phyloP scores from a whole-genome alignment of 2,888 invertebrate species.

The Aphidoletes aphidimyza region DNA sequence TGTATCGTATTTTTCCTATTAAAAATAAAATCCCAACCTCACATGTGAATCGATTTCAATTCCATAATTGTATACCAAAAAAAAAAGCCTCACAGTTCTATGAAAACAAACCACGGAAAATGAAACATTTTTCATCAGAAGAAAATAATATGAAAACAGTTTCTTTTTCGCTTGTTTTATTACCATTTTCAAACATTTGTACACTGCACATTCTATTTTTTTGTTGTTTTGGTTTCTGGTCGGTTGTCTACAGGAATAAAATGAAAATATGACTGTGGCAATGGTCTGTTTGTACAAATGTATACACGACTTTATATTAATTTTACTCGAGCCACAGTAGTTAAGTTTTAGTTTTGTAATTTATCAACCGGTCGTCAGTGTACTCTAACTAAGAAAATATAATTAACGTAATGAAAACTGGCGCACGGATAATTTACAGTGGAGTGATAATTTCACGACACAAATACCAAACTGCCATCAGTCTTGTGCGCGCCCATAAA shows the following conservation, averaged over 20 bases:
- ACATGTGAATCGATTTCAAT: slow-evolving; percentile 22
- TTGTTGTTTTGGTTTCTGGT: no score
- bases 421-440: background rate
- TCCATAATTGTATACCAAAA: background rate
- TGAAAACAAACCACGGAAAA: background rate
- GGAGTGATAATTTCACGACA: background rate
- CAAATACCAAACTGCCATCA: no score
- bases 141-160: background rate
- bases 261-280: background rate
- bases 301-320: background rate
- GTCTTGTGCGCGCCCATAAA: background rate
- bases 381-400: background rate
- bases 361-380: background rate
- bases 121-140: background rate
- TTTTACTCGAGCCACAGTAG: background rate
- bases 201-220: background rate
- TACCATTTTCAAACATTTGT: background rate
- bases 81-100: background rate
- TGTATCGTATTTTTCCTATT: background rate
- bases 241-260: background rate
- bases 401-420: slow-evolving; percentile 37
- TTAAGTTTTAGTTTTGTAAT: background rate
- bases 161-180: background rate
- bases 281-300: background rate
- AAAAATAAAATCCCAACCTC: background rate